phyloP scores from a whole-genome alignment of 2,797 vertebrate genomes.

The Odontamblyopus lacepedii region DNA sequence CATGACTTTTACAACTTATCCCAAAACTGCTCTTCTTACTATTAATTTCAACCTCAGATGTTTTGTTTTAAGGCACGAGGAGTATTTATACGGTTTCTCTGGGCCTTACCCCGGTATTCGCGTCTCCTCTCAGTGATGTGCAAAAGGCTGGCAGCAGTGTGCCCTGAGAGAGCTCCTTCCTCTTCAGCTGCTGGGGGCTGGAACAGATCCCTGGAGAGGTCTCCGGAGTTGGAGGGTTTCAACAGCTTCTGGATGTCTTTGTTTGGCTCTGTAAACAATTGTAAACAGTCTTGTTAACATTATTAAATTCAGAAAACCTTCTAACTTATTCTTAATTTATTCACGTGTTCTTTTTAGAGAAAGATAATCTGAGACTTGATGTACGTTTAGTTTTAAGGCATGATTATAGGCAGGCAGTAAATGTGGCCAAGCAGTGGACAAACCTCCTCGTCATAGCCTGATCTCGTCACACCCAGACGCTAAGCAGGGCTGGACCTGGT shows the following conservation, averaged over 20 bases:
- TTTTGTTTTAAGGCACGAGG: background rate
- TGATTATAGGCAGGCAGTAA: background rate
- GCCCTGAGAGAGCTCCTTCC: conserved; percentile 78
- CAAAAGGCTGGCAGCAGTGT: conserved; percentile 85
- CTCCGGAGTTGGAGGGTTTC: conserved; percentile 75
- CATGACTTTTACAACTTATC: background rate
- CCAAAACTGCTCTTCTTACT: background rate
- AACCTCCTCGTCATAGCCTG: too few relatives aligned
- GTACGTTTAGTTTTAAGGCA: background rate
- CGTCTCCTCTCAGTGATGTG: conserved; percentile 92
- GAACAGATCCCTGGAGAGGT: conserved; percentile 73
- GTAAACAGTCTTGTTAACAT: conserved; percentile 2
- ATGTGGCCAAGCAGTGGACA: too few relatives aligned
- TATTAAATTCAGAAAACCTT: background rate
- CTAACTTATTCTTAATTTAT: background rate
- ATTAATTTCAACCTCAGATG: background rate
- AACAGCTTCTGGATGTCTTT: conserved; percentile 80
- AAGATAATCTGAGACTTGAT: background rate
- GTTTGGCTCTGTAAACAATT: conserved; percentile 74
- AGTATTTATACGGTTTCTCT: conserved; percentile 12
- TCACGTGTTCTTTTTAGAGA: background rate
- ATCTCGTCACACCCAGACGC: too few relatives aligned
- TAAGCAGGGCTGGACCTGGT: too few relatives aligned
- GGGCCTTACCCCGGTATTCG: conserved; percentile 71
- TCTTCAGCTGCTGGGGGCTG: conserved; percentile 72